Percentiles rank a stretch among this genome's conserved stretches.
These are phyloP conservation scores for Pipra filicauda DNA, from an alignment of 2,113 vertebrate genomes.

Conservation along the genomic window DNA sequence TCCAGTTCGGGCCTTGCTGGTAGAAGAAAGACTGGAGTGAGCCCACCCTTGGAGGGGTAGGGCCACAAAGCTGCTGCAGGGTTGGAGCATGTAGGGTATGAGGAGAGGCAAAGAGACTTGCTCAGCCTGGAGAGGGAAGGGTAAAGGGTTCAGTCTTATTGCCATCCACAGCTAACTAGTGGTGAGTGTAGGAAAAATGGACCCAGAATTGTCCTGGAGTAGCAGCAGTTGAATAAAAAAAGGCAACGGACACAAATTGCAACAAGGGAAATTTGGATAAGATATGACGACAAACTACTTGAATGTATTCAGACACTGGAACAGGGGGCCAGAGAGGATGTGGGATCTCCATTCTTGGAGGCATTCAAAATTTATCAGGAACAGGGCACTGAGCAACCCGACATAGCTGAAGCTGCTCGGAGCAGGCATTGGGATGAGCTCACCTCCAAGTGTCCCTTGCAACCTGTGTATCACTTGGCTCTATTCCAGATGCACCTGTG, in stretches of 20 bases:
- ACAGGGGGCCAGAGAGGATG: neutral
- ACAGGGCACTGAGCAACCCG: neutral
- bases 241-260: neutral
- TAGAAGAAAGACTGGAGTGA: neutral
- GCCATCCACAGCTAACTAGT: neutral
- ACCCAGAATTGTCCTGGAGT: neutral
- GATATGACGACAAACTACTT: neutral
- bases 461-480: neutral
- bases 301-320: neutral
- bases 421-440: neutral
- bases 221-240: neutral
- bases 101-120: neutral
- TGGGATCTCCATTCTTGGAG: neutral
- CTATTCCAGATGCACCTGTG: neutral
- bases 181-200: neutral
- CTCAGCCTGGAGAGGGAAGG: neutral
- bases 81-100: rapidly evolving
- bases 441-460: neutral
- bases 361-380: neutral
- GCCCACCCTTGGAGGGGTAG: neutral
- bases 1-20: neutral
- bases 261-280: neutral
- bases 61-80: neutral
- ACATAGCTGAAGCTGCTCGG: neutral
- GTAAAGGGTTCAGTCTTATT: neutral